Percentiles rank a stretch among this genome's conserved stretches.
These are phyloP conservation scores for Adineta ricciae DNA, from an alignment of 2,888 invertebrate genomes.

Conservation along the genomic window DNA sequence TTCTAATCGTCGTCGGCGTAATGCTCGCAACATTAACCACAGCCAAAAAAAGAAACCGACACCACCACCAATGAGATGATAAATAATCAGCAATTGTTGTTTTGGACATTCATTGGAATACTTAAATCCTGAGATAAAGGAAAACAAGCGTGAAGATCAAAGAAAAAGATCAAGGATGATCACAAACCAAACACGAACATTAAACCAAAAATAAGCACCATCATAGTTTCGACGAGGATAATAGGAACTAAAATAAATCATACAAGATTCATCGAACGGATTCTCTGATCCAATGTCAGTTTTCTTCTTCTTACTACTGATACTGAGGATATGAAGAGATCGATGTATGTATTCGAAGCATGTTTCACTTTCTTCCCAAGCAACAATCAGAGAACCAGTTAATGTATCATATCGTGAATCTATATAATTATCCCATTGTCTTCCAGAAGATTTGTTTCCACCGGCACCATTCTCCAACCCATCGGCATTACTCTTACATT, in stretches of 20 bases:
- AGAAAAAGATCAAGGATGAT: neutral
- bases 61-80: slow-evolving; percentile 19
- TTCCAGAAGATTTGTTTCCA: neutral
- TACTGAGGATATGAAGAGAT: neutral
- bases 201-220: neutral
- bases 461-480: neutral
- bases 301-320: neutral
- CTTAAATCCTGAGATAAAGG: neutral
- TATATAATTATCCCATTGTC: neutral
- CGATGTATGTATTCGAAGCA: neutral
- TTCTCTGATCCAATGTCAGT: neutral
- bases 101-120: neutral
- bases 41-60: neutral
- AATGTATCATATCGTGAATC: slow-evolving; percentile 19
- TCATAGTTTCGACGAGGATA: neutral
- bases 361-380: slow-evolving; percentile 8
- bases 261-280: neutral
- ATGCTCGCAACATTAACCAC: slow-evolving; percentile 21
- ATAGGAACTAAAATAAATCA: neutral
- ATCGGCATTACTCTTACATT: neutral
- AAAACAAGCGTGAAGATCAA: neutral
- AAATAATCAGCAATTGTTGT: slow-evolving; percentile 14
- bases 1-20: slow-evolving; percentile 5
- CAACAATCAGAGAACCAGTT: neutral
- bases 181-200: slow-evolving; percentile 17